A percentile compares a stretch with the other conserved stretches of the same genome.
phyloP scores from a whole-genome alignment of 2,113 vertebrate species.

The Peromyscus maniculatus region DNA sequence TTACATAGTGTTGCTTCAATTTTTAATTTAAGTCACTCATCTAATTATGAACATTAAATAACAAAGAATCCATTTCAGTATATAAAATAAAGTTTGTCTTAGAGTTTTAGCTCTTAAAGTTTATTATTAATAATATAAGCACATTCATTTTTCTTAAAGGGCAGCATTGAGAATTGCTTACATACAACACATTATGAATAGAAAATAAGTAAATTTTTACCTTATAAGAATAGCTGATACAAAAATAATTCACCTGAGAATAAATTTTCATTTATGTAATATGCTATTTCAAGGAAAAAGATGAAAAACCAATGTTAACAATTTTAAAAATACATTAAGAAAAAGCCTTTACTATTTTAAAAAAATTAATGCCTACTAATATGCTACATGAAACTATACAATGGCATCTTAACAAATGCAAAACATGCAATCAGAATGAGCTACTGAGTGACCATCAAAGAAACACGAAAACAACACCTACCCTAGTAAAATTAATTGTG shows the following conservation, averaged over 20 bases:
- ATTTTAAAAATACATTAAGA: slow-evolving; percentile 70
- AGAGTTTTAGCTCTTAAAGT: slow-evolving; percentile 61
- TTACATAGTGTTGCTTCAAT: slow-evolving; percentile 35
- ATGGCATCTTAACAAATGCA: slow-evolving; percentile 41
- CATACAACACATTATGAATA: slow-evolving; percentile 60
- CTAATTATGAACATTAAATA: slow-evolving; percentile 41
- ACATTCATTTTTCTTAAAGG: slow-evolving; percentile 63
- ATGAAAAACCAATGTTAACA: slow-evolving; percentile 60
- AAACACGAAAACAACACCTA: neutral
- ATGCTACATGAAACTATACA: slow-evolving; percentile 59
- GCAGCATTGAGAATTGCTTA: slow-evolving; percentile 62
- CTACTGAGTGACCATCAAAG: neutral
- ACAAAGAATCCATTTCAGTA: slow-evolving; percentile 61
- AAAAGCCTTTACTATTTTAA: slow-evolving; percentile 41
- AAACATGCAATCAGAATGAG: slow-evolving; percentile 35
- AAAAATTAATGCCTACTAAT: slow-evolving; percentile 50
- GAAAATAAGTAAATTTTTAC: slow-evolving; percentile 74
- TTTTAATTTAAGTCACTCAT: slow-evolving; percentile 66
- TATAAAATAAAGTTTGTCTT: slow-evolving; percentile 65
- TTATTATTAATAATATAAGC: slow-evolving; percentile 56
- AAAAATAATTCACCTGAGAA: slow-evolving; percentile 81
- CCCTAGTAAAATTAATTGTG: neutral
- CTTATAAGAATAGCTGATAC: slow-evolving; percentile 77
- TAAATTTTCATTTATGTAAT: slow-evolving; percentile 71
- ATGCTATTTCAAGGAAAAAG: slow-evolving; percentile 64